phyloP scores from a whole-genome alignment of 2,888 invertebrate genomes.

The Pheosia gnoma region DNA sequence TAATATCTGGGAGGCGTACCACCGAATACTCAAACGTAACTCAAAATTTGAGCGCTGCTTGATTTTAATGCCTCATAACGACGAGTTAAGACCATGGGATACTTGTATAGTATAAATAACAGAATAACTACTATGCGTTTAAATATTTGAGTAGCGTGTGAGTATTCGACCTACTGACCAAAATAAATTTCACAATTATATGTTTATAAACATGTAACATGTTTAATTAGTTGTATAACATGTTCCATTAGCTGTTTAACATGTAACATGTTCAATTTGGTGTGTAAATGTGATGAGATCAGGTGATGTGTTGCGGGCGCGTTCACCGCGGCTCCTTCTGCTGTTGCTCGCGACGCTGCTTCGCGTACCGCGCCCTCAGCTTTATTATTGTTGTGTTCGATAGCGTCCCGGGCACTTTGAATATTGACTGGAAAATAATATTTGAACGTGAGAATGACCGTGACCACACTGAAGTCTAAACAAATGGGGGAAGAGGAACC shows the following conservation, averaged over 20 bases:
- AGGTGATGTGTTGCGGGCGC: constrained; percentile 31
- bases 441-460: too few species aligned
- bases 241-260: too few species aligned
- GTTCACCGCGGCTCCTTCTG: constrained; percentile 74
- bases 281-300: constrained; percentile 63
- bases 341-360: constrained; percentile 80
- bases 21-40: too few species aligned
- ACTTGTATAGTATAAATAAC: too few species aligned
- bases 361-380: constrained; percentile 83
- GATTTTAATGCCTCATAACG: too few species aligned
- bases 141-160: too few species aligned
- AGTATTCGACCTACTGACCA: background rate
- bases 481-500: too few species aligned
- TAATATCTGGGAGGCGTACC: background rate
- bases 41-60: too few species aligned
- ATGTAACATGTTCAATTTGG: constrained; percentile 41
- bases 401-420: constrained; percentile 91
- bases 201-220: background rate
- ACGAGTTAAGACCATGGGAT: too few species aligned
- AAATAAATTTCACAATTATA: background rate
- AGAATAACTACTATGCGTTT: too few species aligned
- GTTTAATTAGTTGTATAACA: constrained; percentile 34
- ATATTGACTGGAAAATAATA: constrained; percentile 87
- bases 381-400: constrained; percentile 86
- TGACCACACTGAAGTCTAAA: too few species aligned